Conservation (phyloP, 2,888 invertebrate species). For the Tetragonisca angustula region DNA sequence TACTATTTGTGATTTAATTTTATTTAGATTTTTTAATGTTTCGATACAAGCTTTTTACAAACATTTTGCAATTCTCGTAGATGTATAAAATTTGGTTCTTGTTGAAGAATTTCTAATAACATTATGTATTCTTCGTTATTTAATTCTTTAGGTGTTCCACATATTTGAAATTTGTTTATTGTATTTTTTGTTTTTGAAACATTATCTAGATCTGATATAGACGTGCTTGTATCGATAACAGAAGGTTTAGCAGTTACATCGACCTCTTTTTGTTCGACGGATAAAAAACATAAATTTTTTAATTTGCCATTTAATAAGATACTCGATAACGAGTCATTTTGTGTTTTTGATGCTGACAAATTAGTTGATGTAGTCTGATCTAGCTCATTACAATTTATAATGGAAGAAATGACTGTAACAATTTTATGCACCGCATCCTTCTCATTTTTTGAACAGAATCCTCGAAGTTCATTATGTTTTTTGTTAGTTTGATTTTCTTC, state of each 20-base stretch:
- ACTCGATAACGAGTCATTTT: slow-evolving; percentile 17
- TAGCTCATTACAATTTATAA: slow-evolving; percentile 49
- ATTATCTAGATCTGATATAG: slow-evolving; percentile 70
- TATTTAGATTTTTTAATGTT: slow-evolving; percentile 17
- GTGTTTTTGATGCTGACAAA: slow-evolving; percentile 1
- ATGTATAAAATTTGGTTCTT: slow-evolving; percentile 68
- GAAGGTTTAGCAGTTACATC: slow-evolving; percentile 76
- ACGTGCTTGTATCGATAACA: slow-evolving; percentile 75
- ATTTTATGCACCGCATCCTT: slow-evolving; percentile 55
- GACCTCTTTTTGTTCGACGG: slow-evolving; percentile 71
- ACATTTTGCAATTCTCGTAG: slow-evolving; percentile 67
- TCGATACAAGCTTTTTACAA: slow-evolving; percentile 67
- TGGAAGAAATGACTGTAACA: slow-evolving; percentile 70
- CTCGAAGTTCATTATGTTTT: neutral
- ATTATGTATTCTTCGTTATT: slow-evolving; percentile 72
- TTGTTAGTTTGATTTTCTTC: neutral
- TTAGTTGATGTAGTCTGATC: neutral
- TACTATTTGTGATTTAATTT: neutral
- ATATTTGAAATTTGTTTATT: slow-evolving; percentile 67
- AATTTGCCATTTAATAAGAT: slow-evolving; percentile 34
- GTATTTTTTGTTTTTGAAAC: neutral
- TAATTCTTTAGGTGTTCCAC: slow-evolving; percentile 70
- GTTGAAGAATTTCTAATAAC: slow-evolving; percentile 69
- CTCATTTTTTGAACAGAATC: neutral
- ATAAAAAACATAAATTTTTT: slow-evolving; percentile 54